Evolutionary conservation across 2,797 vertebrate genomes (phyloP).

Genomic region (Cossypha polioptera): DNA sequence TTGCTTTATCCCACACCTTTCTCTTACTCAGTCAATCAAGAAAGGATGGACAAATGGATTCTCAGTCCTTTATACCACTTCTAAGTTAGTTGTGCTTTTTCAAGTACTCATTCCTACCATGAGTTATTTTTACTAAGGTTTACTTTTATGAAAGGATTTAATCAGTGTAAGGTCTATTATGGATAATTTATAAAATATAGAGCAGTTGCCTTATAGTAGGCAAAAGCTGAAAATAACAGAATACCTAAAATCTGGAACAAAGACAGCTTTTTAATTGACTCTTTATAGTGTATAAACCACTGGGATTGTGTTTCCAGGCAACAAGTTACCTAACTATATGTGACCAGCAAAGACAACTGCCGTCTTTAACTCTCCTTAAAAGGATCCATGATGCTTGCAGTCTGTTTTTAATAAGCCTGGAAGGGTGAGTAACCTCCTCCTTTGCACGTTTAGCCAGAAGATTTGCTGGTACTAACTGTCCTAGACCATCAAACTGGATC

Average conservation of each 20-base stretch:
- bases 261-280: constrained; percentile 24
- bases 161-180: not conserved
- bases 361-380: not conserved
- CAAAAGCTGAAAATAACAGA: not conserved
- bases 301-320: constrained; percentile 41
- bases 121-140: not conserved
- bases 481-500: not conserved
- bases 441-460: not conserved
- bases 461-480: not conserved
- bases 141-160: not conserved
- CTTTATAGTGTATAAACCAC: not conserved
- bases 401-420: not conserved
- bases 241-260: constrained; percentile 3
- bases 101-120: not conserved
- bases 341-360: constrained; percentile 23
- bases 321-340: constrained; percentile 35
- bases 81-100: not conserved
- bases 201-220: not conserved
- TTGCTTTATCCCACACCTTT: not conserved
- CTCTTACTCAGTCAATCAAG: constrained; percentile 4
- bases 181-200: not conserved
- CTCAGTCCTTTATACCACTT: not conserved
- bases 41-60: not conserved
- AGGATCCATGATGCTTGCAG: not conserved
- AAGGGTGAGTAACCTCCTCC: not conserved